Percentiles rank a stretch among this genome's conserved stretches.
These are phyloP conservation scores for Hanleya hanleyi DNA, from an alignment of 2,888 invertebrate species.

Conservation along the genomic window DNA sequence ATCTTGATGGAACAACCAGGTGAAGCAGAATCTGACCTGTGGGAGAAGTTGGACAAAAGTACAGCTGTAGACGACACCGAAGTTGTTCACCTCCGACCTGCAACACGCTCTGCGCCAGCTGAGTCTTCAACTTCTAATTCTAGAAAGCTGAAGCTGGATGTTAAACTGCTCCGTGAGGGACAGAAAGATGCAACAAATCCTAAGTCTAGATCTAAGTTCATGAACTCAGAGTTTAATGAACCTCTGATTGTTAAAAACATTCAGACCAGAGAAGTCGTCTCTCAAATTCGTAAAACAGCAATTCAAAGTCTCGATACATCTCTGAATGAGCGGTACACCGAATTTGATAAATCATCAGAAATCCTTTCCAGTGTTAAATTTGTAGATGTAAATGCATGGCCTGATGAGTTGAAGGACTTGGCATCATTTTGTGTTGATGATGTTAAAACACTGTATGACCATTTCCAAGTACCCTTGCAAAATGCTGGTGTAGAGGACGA, in stretches of 20 bases:
- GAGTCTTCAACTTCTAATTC: not conserved
- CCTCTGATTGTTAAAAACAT: not conserved
- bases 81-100: not conserved
- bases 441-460: not conserved
- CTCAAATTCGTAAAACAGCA: not conserved
- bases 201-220: not conserved
- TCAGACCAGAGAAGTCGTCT: not conserved
- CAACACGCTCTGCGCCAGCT: not conserved
- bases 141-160: not conserved
- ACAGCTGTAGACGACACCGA: not conserved
- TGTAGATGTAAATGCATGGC: not conserved
- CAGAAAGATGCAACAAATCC: not conserved
- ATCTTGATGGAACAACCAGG: not conserved
- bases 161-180: not conserved
- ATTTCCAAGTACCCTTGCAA: not conserved
- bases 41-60: not conserved
- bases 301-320: not conserved
- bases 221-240: not conserved
- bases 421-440: not conserved
- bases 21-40: not conserved
- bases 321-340: not conserved
- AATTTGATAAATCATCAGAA: not conserved
- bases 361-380: not conserved
- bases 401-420: not conserved
- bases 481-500: not conserved